Percentiles rank a stretch among this genome's conserved stretches.
Conservation (phyloP, 2,113 vertebrate genomes). For the Rhinopithecus roxellana region DNA sequence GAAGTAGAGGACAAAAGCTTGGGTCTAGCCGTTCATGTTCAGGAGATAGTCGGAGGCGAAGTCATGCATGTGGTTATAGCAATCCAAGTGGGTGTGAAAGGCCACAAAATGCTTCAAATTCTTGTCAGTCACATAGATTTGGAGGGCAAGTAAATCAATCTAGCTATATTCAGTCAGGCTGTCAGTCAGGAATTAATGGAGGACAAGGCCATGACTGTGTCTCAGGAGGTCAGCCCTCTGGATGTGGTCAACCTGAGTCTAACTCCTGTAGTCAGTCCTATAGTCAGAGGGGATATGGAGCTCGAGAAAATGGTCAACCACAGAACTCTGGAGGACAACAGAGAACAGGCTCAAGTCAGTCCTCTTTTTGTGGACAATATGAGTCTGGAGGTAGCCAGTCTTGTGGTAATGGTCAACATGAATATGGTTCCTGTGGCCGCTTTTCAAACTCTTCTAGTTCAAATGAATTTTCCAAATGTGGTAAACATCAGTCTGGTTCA, state of each 20-base stretch:
- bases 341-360: not conserved
- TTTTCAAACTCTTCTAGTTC: not conserved
- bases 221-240: slow-evolving; percentile 45
- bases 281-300: not conserved
- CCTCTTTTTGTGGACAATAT: slow-evolving; percentile 6
- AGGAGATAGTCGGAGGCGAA: not conserved
- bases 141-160: slow-evolving; percentile 38
- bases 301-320: slow-evolving; percentile 25
- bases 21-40: not conserved
- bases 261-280: slow-evolving; percentile 43
- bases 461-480: not conserved
- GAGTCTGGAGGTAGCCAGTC: not conserved
- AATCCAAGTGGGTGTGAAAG: slow-evolving; percentile 17
- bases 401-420: not conserved
- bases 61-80: not conserved
- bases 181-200: slow-evolving; percentile 43
- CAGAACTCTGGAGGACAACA: slow-evolving; percentile 38
- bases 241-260: not conserved
- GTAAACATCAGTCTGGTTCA: not conserved
- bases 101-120: slow-evolving; percentile 44
- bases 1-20: not conserved
- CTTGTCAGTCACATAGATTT: slow-evolving; percentile 42
- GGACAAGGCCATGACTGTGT: slow-evolving; percentile 1
- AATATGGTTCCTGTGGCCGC: not conserved
- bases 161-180: slow-evolving; percentile 33